Percentiles rank a stretch among this genome's conserved stretches.
These are phyloP conservation scores for Odontomyia ornata DNA, from an alignment of 2,888 invertebrate species.

Conservation along the genomic window DNA sequence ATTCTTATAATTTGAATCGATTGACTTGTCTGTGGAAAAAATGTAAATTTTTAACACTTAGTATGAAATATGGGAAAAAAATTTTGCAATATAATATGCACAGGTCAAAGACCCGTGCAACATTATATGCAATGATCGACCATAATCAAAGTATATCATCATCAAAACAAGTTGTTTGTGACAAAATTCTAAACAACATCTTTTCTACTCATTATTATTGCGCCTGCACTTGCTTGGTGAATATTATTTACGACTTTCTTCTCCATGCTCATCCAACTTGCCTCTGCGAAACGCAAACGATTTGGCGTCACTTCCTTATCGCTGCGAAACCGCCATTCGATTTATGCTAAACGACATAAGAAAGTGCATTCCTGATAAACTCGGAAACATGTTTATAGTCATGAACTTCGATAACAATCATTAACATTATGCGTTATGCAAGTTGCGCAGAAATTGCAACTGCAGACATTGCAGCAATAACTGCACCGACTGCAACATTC, in stretches of 20 bases:
- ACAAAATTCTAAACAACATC: slow-evolving; percentile 9
- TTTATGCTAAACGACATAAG: slow-evolving; percentile 23
- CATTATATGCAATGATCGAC: background rate
- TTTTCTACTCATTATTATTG: background rate
- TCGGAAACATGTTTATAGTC: slow-evolving; percentile 29
- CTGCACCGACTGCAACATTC: background rate
- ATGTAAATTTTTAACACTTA: no score
- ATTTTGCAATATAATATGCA: no score
- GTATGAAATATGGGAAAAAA: no score
- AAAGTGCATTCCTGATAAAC: slow-evolving; percentile 39
- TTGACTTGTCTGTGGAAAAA: no score
- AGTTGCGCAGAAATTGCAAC: background rate
- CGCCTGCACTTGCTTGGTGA: background rate
- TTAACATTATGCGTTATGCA: slow-evolving; percentile 31
- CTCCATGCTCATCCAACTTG: background rate
- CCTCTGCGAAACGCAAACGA: background rate
- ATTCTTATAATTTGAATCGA: no score
- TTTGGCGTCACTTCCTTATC: slow-evolving; percentile 18
- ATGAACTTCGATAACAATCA: slow-evolving; percentile 31
- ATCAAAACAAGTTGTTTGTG: slow-evolving; percentile 1
- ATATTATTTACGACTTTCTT: slow-evolving; percentile 29
- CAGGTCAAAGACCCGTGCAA: no score
- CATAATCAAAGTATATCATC: slow-evolving; percentile 5
- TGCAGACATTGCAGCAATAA: background rate
- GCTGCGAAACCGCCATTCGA: slow-evolving; percentile 22